Conservation (phyloP, 2,797 vertebrate species). For the Oryzias sinensis region DNA sequence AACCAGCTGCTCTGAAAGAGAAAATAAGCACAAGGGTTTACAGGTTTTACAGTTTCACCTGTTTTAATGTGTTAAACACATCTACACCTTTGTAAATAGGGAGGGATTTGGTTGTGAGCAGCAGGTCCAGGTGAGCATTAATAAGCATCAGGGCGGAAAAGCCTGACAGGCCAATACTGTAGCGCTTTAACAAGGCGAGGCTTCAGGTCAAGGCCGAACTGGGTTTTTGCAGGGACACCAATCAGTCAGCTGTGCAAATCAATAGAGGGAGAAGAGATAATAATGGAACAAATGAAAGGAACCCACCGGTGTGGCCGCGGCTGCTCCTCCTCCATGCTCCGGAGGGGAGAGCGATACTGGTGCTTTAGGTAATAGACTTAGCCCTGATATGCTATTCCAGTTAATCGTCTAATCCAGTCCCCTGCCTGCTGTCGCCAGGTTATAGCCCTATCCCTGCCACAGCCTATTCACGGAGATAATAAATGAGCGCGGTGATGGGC, state of each 20-base stretch:
- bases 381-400: constrained; percentile 64
- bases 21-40: too few relatives aligned
- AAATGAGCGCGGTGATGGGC: constrained; percentile 88
- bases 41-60: too few relatives aligned
- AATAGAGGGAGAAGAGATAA: constrained; percentile 38
- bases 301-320: constrained; percentile 23
- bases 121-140: background rate
- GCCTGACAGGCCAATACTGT: constrained; percentile 18
- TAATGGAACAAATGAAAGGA: constrained; percentile 54
- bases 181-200: constrained; percentile 84
- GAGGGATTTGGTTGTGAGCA: background rate
- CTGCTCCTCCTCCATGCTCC: constrained; percentile 44
- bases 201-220: constrained; percentile 43
- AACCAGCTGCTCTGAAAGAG: too few relatives aligned
- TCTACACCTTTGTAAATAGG: too few relatives aligned
- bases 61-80: too few relatives aligned
- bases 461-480: constrained; percentile 95
- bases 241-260: constrained; percentile 44
- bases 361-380: constrained; percentile 68
- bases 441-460: constrained; percentile 88
- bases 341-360: constrained; percentile 43
- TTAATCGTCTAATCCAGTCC: constrained; percentile 71
- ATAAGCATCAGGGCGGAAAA: constrained; percentile 13
- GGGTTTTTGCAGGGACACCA: constrained; percentile 19
- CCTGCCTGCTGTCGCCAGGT: constrained; percentile 65